phyloP scores from a whole-genome alignment of 2,113 vertebrate species.

The Phaethornis superciliosus region DNA sequence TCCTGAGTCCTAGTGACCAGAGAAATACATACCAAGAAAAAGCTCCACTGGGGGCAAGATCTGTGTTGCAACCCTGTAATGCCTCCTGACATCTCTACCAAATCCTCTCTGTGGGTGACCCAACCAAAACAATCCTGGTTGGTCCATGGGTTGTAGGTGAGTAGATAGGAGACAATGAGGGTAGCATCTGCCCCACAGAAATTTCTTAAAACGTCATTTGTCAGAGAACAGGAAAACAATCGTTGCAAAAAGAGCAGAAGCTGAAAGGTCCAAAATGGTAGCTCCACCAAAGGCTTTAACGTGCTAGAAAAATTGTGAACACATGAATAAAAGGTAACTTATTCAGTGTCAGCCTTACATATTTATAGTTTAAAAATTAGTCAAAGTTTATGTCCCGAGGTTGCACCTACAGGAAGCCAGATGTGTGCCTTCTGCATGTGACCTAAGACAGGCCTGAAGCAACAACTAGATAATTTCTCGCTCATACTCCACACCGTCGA shows the following conservation, averaged over 20 bases:
- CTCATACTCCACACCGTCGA: slow-evolving; percentile 92
- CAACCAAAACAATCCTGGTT: neutral
- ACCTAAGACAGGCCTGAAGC: slow-evolving; percentile 92
- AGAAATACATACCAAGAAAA: neutral
- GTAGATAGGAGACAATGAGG: neutral
- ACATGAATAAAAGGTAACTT: slow-evolving; percentile 82
- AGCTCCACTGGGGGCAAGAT: slow-evolving; percentile 17
- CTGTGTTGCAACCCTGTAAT: neutral
- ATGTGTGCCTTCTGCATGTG: slow-evolving; percentile 93
- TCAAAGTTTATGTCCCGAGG: slow-evolving; percentile 86
- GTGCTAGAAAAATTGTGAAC: slow-evolving; percentile 65
- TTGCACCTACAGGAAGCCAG: slow-evolving; percentile 95
- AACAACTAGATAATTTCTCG: slow-evolving; percentile 93
- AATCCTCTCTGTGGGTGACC: slow-evolving; percentile 25
- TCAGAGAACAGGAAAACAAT: neutral
- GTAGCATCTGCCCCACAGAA: neutral
- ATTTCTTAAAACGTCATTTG: slow-evolving; percentile 9
- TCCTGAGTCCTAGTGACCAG: neutral
- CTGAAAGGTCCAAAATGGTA: slow-evolving; percentile 37
- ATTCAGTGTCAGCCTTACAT: slow-evolving; percentile 82
- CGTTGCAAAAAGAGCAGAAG: slow-evolving; percentile 23
- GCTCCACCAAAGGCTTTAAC: slow-evolving; percentile 19
- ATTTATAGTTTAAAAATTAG: slow-evolving; percentile 88
- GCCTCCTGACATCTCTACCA: slow-evolving; percentile 11
- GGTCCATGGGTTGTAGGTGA: neutral